phyloP scores from a whole-genome alignment of 1,140 invertebrate species.

The Apocrypta bakeri region DNA sequence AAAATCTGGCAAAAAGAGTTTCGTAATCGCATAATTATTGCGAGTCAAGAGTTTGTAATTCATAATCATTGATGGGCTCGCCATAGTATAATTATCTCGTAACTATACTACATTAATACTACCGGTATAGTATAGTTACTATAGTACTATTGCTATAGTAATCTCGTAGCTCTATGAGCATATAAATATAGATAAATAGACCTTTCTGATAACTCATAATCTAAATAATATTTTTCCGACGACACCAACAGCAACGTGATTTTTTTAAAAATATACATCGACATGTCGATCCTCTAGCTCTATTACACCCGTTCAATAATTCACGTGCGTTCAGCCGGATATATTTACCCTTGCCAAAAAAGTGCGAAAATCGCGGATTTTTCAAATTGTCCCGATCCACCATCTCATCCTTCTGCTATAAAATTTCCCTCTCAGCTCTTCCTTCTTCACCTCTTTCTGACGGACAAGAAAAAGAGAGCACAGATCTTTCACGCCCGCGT shows the following conservation, averaged over 20 bases:
- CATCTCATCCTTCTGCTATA: slow-evolving; percentile 38
- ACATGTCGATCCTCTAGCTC: slow-evolving; percentile 6
- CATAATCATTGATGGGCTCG: no score
- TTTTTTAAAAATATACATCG: slow-evolving; percentile 1
- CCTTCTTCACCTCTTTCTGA: not conserved
- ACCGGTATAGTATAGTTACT: no score
- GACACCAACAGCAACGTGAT: not conserved
- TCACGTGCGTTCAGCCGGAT: slow-evolving; percentile 9
- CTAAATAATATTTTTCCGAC: not conserved
- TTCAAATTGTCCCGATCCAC: slow-evolving; percentile 37
- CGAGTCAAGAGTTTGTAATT: no score
- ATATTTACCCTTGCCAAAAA: slow-evolving; percentile 6
- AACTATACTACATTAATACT: no score
- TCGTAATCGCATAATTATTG: no score
- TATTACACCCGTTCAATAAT: slow-evolving; percentile 48
- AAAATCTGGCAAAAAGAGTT: no score
- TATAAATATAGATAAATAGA: no score
- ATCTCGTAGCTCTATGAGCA: not conserved
- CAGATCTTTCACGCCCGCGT: slow-evolving; percentile 54
- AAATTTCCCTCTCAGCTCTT: slow-evolving; percentile 47
- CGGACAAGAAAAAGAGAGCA: slow-evolving; percentile 28
- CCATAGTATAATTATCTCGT: no score
- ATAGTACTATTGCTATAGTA: no score
- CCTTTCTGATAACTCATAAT: slow-evolving; percentile 1
- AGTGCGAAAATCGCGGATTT: slow-evolving; percentile 39